Percentiles rank a stretch among this genome's conserved stretches.
Evolutionary conservation across 2,888 invertebrate genomes (phyloP).

Genomic region (Cheilosia vulpina): DNA sequence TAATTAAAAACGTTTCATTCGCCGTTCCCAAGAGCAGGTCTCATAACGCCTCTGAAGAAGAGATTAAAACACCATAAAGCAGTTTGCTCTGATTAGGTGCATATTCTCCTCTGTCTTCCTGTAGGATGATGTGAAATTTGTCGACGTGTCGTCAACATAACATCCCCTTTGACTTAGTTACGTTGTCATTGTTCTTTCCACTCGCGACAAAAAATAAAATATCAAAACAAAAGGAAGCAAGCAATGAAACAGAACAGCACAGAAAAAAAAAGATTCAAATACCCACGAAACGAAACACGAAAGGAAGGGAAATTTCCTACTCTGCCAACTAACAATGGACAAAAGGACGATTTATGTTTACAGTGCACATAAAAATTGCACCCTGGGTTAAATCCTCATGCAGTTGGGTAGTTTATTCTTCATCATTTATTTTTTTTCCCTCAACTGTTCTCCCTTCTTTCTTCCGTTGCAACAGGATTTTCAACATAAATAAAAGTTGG

Average conservation of each 20-base stretch:
- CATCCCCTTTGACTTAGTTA: conserved; percentile 63
- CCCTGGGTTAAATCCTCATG: conserved; percentile 60
- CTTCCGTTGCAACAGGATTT: conserved; percentile 59
- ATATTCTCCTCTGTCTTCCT: conserved; percentile 35
- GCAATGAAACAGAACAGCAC: conserved; percentile 17
- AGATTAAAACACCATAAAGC: conserved; percentile 67
- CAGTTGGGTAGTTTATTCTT: conserved; percentile 30
- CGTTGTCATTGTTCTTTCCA: conserved; percentile 51
- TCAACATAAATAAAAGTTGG: conserved; percentile 57
- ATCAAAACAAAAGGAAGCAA: conserved; percentile 58
- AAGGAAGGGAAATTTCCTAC: conserved; percentile 42
- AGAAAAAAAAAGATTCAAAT: conserved; percentile 11
- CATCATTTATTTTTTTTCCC: background rate
- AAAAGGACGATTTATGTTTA: conserved; percentile 73
- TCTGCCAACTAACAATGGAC: conserved; percentile 61
- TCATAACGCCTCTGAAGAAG: conserved; percentile 41
- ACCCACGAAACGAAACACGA: conserved; percentile 23
- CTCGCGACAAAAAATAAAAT: conserved; percentile 59
- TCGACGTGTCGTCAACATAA: conserved; percentile 38
- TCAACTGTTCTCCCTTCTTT: conserved; percentile 6
- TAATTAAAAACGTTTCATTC: conserved; percentile 1
- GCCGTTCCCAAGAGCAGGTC: conserved; percentile 7
- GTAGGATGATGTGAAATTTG: conserved; percentile 41
- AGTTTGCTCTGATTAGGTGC: conserved; percentile 18
- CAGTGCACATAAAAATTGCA: conserved; percentile 62